Evolutionary conservation across 2,888 invertebrate genomes (phyloP).

Genomic region (Leptopilina syphax): DNA sequence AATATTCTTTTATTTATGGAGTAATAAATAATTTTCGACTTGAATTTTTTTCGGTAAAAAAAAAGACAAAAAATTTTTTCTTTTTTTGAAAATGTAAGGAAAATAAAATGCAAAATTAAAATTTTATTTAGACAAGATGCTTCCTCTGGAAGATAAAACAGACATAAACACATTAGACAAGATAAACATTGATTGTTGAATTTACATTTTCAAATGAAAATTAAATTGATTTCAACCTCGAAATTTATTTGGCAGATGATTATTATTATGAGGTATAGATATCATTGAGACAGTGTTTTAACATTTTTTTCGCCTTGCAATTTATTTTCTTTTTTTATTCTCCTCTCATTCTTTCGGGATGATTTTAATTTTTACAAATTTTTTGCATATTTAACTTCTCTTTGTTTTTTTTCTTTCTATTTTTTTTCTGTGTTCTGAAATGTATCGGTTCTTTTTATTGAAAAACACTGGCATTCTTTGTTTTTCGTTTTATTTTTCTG

Average conservation of each 20-base stretch:
- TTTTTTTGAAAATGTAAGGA: not conserved
- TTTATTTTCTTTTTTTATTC: not conserved
- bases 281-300: not conserved
- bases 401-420: not conserved
- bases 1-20: no score
- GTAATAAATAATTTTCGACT: no score
- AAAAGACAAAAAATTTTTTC: no score
- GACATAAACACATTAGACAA: conserved; percentile 28
- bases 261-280: not conserved
- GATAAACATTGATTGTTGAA: conserved; percentile 1
- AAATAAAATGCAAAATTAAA: not conserved
- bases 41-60: no score
- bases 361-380: not conserved
- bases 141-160: not conserved
- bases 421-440: not conserved
- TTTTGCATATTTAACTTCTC: not conserved
- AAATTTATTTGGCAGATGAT: conserved; percentile 29
- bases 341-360: not conserved
- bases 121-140: not conserved
- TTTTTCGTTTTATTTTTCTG: conserved; percentile 12
- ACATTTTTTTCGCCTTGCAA: not conserved
- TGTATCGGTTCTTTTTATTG: not conserved
- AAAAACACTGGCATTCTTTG: not conserved
- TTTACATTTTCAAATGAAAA: conserved; percentile 15
- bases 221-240: conserved; percentile 23